Evolutionary conservation across 2,888 invertebrate species (phyloP), one percentile per base, ranked within the genome.

Genomic region (Thereva nobilitata): DNA sequence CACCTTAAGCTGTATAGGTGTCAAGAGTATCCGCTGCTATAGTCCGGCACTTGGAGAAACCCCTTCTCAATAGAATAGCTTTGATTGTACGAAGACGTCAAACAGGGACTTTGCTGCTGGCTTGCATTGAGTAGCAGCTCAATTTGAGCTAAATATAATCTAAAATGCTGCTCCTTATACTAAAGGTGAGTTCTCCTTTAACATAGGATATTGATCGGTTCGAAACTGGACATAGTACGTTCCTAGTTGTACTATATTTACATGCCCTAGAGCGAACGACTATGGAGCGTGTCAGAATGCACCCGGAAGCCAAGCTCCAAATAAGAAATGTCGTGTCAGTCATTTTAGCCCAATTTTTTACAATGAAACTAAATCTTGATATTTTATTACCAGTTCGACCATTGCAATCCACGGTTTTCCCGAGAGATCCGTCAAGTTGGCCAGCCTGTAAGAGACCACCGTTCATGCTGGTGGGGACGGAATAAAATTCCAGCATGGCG

Each of bases 331-430:
- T 23, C 23, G 23, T 23, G 23, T 23, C 23, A 23, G 23, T 23
- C 23, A 23, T 23, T 23, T 23, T 23, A 23, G 23, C 23, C 23
- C 23, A 23, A 23, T 23, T 23, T 23, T 23, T 23, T 23, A 23
- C 23, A 23, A 23, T 23, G 23, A 23, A 23, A 23, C 23, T 23
- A 45, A 37, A 37, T 37, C 8, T 47, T 35, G 10, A 35, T 37
- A 55, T 38, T 41, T 52, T 65, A 76, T 83, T 79, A 88, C 89
- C 89, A 83, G 87, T 84, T 76, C 88, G 82, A 72, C 86, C 87
- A 73, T 75, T 80, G 73, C 86, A 83, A 79, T 88, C 88, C 74
- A 85, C 84, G 72, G 85, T 82, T 70, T 84, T 84, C 64, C 84
- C 84, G 78, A 86, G 83, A 10, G 75, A 61, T 73, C 67, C 67